Evolutionary conservation across 2,113 vertebrate genomes (phyloP), one percentile per base, ranked within the genome.

Genomic region (Reinhardtius hippoglossoides): DNA sequence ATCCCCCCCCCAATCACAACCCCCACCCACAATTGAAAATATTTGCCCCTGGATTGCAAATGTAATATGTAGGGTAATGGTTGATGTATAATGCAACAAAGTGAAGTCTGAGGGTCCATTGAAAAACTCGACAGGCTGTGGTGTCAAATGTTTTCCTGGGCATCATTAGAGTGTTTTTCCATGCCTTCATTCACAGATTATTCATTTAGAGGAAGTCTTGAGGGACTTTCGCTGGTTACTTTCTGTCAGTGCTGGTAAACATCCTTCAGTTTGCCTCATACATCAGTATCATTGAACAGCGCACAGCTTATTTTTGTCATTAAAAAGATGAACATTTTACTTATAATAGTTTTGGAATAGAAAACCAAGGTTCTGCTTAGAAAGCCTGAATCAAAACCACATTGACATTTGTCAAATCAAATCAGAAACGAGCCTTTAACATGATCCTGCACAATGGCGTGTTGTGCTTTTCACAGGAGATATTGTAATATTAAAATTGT

Each of bases 1-100:
- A 89, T 63, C 74, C 61, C 21, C 10, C 3, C 20, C 9, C 18
- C 50, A 52, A 46, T 14, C 44, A 46, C 44, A 7, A 10, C 58
- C 73, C 52, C 67, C 59, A 75, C 71, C 63, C 74, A 87, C 89
- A 91, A 92, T 89, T 93, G 87, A 84, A 92, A 88, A 87, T 81
- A 83, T 92, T 88, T 80, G 85, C 91, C 91, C 76, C 86, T 92
- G 92, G 85, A 92, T 81, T 81, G 71, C 24, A 90, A 85, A 88
- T 90, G 82, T 82, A 85, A 85, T 91, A 89, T 82, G 84, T 77
- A 84, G 77, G 88, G 61, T 81, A 86, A 79, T 84, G 72, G 80
- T 80, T 91, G 82, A 93, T 89, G 85, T 92, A 88, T 87, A 89
- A 92, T 92, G 86, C 89, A 92, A 91, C 84, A 91, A 92, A 93